phyloP scores from a whole-genome alignment of 2,888 invertebrate species.

The Eristalinus sepulchralis region DNA sequence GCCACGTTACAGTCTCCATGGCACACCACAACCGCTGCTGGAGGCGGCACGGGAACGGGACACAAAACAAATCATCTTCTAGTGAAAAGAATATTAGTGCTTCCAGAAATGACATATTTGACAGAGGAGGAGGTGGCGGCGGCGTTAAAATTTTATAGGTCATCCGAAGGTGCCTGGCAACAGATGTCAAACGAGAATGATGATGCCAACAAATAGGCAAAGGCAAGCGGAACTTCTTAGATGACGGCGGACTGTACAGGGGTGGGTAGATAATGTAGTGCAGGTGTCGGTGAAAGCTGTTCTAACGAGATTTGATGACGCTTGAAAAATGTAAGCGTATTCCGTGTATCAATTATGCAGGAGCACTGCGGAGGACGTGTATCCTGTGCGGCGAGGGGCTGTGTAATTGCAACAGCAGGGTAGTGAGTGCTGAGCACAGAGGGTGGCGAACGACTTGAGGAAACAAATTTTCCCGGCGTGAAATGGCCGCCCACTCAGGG shows the following conservation, averaged over 20 bases:
- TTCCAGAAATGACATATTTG: constrained; percentile 16
- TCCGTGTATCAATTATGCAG: background rate
- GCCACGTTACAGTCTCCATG: background rate
- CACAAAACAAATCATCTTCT: background rate
- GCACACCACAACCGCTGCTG: background rate
- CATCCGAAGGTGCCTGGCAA: background rate
- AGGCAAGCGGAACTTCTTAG: background rate
- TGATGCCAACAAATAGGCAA: background rate
- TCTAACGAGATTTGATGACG: background rate
- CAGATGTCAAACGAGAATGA: constrained; percentile 25
- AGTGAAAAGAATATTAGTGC: constrained; percentile 6
- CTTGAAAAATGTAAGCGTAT: background rate
- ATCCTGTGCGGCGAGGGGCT: background rate
- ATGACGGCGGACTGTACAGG: background rate
- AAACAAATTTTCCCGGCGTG: background rate
- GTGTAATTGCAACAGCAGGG: background rate
- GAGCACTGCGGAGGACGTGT: background rate
- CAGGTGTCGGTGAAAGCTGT: background rate
- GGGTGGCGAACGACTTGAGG: background rate
- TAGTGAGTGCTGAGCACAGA: background rate
- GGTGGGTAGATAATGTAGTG: background rate
- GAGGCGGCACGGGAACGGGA: background rate
- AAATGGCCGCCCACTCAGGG: no score
- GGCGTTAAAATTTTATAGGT: constrained; percentile 12
- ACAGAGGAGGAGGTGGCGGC: background rate